Conservation (phyloP, 2,888 invertebrate genomes). For the Metacarcinus magister region DNA sequence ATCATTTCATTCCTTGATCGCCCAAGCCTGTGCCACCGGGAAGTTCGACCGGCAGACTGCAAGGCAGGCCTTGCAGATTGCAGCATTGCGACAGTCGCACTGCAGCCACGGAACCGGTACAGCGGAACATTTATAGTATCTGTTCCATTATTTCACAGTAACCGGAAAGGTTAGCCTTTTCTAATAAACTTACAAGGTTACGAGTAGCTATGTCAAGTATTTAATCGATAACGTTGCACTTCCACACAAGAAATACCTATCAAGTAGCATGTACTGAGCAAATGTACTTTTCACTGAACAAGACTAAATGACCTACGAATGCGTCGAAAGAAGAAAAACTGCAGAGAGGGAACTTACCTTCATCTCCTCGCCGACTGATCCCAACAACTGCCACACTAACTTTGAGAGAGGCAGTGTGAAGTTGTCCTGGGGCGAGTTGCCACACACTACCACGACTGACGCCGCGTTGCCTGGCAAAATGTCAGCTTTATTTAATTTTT, state of each 20-base stretch:
- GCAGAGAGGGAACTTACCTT: conserved; percentile 51
- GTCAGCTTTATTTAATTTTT: background rate
- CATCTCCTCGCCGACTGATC: conserved; percentile 65
- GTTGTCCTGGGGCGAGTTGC: conserved; percentile 51
- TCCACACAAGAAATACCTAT: background rate
- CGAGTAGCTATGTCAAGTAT: background rate
- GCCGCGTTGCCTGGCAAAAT: background rate
- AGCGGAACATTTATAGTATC: background rate
- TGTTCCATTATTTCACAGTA: background rate
- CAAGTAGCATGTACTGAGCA: background rate
- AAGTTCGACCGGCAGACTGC: conserved; percentile 15
- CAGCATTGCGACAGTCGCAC: conserved; percentile 34
- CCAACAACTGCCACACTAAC: conserved; percentile 65
- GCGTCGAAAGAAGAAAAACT: background rate
- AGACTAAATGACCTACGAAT: background rate
- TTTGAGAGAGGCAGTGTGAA: conserved; percentile 51
- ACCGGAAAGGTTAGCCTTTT: background rate
- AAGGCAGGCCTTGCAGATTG: background rate
- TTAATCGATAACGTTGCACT: background rate
- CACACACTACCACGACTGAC: background rate
- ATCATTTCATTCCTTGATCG: conserved; percentile 31
- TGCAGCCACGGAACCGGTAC: background rate
- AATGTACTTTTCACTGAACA: background rate
- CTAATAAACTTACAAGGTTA: background rate
- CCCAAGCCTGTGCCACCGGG: background rate